Base-by-base conservation (phyloP, 1,140 invertebrate species). In the Fopius arisanus region DNA sequence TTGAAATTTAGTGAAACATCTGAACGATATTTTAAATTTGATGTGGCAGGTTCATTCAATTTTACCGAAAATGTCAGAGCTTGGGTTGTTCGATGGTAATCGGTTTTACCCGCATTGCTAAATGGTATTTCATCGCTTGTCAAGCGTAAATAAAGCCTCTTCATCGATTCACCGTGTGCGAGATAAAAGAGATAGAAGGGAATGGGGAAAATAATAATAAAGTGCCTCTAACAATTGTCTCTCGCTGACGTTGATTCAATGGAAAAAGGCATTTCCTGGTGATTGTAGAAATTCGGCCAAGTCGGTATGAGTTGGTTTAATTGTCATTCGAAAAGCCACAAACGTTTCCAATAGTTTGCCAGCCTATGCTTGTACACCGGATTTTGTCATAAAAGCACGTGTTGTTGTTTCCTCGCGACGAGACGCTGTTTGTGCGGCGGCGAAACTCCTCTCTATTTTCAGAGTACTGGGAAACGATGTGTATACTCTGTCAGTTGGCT, bases 391-490 rank as follows among this genome's bases (percentile, higher is more conserved):
- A 43, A 67, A 62, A 72, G 71, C 65, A 73, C 65, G 65, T 67
- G 65, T 48, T 73, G 71, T 67, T 71, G 54, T 71, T 54, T 65
- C 51, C 43, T 48, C 41, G 2, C 9, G 9, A 3, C 26, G 28
- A 48, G 43, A 67, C 29, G 29, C 37, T 28, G 63, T 14, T 26
- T 26, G 65, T 28, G 10, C 9, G 31, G 26, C 67, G 33, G 40
- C 37, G 40, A 37, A 40, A 51, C 40, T 40, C 28, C 72, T 59
- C 48, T 73, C 66, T 73, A 73, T 73, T 73, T 73, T 12, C 12
- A 68, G 72, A 73, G 31, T 73, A 73, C 72, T 16, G 29, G 41
- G 72, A 73, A 73, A 40, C 59, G 48, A 48, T 14, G 62, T 10
- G 12, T 31, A 19, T 16, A 43, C 21, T 37, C 54, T 37, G 26